Evolutionary conservation across 2,797 vertebrate species (phyloP), one percentile per base, ranked within the genome.

Genomic region (Hemibagrus guttatus): DNA sequence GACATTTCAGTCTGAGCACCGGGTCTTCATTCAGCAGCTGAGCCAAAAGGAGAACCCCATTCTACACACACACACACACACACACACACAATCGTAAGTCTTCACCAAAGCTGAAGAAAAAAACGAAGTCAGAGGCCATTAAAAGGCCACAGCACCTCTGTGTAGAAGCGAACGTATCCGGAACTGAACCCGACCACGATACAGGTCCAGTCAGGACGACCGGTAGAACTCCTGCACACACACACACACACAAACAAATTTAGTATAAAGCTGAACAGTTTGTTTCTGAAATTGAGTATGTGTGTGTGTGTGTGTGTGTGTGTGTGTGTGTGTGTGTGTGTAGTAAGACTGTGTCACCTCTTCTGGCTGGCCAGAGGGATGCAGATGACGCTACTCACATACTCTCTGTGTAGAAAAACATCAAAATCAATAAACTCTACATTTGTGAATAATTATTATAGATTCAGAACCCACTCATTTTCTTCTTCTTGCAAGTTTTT

Each of bases 161-260:
- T 99, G 91, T 99, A 99, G 93, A 99, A 99, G 52, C 98, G 97
- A 16, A 99, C 97, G 0, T 98, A 96, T 84, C 98, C 98, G 0
- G 98, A 98, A 0, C 96, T 97, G 91, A 99, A 99, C 81, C 98
- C 98, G 82, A 99, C 96, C 1, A 98, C 97, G 9, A 99, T 96
- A 91, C 98, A 99, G 3, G 98, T 99, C 98, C 98, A 99, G 91
- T 99, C 98, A 11, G 98, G 98, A 9, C 97, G 96, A 0, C 98
- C 98, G 0, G 98, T 99, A 76, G 98, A 99, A 87, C 98, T 99
- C 94, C 98, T 99, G 88, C 59, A 63, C 14, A 80, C 12, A 84
- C 54, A 75, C 42, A 80, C 46, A 82, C 11, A 46, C 9, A 79
- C 31, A 56, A 42, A 64, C 49, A 69, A 12, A 76, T 2, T 42